A percentile compares a stretch with the other conserved stretches of the same genome.
These are phyloP conservation scores for Acanthosepion lycidas DNA, from an alignment of 2,888 invertebrate species.

Conservation along the genomic window DNA sequence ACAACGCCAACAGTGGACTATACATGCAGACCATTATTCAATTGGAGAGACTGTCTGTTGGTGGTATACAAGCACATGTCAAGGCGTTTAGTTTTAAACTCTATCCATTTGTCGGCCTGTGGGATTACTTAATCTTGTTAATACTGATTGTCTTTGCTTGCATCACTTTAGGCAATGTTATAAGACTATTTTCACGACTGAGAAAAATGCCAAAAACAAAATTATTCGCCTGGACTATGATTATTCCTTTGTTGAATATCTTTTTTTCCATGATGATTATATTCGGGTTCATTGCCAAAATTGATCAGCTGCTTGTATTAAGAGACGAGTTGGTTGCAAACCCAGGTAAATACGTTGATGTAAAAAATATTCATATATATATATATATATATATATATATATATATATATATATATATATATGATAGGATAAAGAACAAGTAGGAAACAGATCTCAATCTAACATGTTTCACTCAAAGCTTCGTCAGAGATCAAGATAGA, in stretches of 20 bases:
- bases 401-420: no score
- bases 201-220: not conserved
- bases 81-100: constrained; percentile 51
- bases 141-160: constrained; percentile 53
- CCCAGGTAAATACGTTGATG: not conserved
- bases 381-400: no score
- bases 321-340: not conserved
- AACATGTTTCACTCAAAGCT: no score
- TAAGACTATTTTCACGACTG: constrained; percentile 37
- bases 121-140: constrained; percentile 57
- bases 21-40: constrained; percentile 52
- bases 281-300: not conserved
- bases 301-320: not conserved
- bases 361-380: no score
- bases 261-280: not conserved
- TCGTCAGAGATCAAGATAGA: no score
- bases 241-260: not conserved
- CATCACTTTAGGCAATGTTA: constrained; percentile 39
- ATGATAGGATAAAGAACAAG: no score
- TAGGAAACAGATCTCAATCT: no score
- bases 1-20: constrained; percentile 54
- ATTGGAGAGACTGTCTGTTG: constrained; percentile 51
- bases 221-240: not conserved
- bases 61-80: constrained; percentile 47
- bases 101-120: constrained; percentile 56